These are phyloP conservation scores for Poecile montanus DNA, from an alignment of 2,797 vertebrate genomes.

Conservation along the genomic window DNA sequence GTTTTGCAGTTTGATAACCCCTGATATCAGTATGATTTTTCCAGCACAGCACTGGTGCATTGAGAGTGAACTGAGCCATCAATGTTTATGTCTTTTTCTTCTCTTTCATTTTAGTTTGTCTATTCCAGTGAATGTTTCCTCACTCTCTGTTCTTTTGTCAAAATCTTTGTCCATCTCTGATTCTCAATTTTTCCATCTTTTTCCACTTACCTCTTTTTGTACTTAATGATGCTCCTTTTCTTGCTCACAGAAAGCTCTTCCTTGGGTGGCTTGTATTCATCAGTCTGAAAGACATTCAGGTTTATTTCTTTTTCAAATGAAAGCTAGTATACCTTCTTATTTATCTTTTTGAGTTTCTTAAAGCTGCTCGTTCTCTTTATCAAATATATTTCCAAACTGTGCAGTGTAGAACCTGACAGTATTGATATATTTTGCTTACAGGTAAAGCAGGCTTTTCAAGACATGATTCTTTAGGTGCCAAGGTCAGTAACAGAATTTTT, in stretches of 20 bases:
- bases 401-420: background rate
- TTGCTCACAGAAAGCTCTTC: background rate
- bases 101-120: background rate
- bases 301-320: background rate
- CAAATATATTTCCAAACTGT: background rate
- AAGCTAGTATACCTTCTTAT: background rate
- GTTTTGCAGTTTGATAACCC: background rate
- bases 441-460: background rate
- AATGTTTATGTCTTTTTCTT: background rate
- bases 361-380: background rate
- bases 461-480: background rate
- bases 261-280: background rate
- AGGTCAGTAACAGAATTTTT: background rate
- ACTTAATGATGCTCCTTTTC: background rate
- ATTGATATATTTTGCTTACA: background rate
- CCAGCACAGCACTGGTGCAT: background rate
- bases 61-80: background rate
- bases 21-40: background rate
- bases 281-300: background rate
- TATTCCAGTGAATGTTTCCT: background rate
- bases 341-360: background rate
- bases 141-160: background rate
- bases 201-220: background rate
- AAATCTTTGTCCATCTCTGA: background rate
- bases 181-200: background rate